Evolutionary conservation across 1,140 invertebrate species (phyloP), one percentile per base, ranked within the genome.

Genomic region (Ooceraea biroi): DNA sequence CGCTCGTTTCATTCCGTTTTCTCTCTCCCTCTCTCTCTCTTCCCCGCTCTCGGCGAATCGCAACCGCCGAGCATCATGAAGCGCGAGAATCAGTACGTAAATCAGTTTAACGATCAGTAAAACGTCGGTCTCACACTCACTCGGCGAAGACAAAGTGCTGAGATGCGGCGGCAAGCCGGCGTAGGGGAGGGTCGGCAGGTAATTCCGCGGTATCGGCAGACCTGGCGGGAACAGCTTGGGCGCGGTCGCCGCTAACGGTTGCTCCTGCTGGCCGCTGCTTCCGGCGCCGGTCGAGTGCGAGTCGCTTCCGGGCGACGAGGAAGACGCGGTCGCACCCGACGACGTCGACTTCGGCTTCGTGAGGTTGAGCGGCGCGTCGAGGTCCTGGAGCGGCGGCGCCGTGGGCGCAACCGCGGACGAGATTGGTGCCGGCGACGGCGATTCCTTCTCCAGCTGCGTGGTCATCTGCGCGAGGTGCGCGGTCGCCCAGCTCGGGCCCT

Each of bases 341-440:
- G 94, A 94, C 22, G 90, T 90, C 17, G 95, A 95, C 91, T 98
- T 97, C 36, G 98, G 98, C 94, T 98, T 98, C 85, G 96, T 97
- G 7, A 99, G 96, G 94, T 98, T 98, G 0, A 99, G 94, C 0
- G 98, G 98, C 0, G 97, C 96, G 89, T 98, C 98, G 5, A 97
- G 95, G 88, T 97, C 96, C 14, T 94, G 93, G 27, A 94, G 93
- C 3, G 94, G 93, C 63, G 92, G 88, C 58, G 92, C 91, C 7
- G 92, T 92, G 11, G 93, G 93, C 22, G 92, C 92, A 46, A 91
- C 91, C n/a, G 94, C 91, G 30, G 92, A 92, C 7, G 93, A 94
- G 60, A 95, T 94, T 8, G 94, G 94, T 52, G 95, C 95, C 57
- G 94, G 94, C 10, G 94, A 92, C 10, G 94, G 92, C 41, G 93